These are phyloP conservation scores for Zapornia atra DNA, from an alignment of 2,113 vertebrate species.

Conservation along the genomic window DNA sequence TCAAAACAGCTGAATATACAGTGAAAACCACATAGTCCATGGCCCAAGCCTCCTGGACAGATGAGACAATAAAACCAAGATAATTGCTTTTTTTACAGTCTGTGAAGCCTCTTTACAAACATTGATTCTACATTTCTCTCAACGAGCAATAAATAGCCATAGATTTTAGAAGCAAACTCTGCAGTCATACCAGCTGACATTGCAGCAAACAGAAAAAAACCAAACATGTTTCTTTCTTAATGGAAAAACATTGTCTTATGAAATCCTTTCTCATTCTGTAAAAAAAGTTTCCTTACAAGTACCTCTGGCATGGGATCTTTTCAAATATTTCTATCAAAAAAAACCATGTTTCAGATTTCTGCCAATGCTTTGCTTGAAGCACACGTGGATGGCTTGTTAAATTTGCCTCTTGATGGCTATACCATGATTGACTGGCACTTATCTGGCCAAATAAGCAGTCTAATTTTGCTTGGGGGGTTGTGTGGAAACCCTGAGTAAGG, in stretches of 20 bases:
- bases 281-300: neutral
- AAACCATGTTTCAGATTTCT: neutral
- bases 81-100: neutral
- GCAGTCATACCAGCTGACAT: neutral
- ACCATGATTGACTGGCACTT: neutral
- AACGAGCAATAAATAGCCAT: neutral
- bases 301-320: neutral
- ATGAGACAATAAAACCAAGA: neutral
- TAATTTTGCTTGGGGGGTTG: neutral
- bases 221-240: neutral
- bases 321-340: neutral
- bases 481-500: neutral
- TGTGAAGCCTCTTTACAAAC: neutral
- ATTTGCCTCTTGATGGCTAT: neutral
- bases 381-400: neutral
- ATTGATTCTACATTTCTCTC: neutral
- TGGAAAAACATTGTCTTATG: neutral
- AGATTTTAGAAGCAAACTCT: neutral
- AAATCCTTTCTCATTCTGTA: neutral
- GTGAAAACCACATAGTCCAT: neutral
- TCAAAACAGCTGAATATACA: neutral
- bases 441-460: neutral
- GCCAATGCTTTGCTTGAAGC: neutral
- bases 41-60: neutral
- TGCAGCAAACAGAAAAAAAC: neutral